Percentiles rank a stretch among this genome's conserved stretches.
Conservation (phyloP, 2,113 vertebrate genomes). For the Budorcas taxicolor region DNA sequence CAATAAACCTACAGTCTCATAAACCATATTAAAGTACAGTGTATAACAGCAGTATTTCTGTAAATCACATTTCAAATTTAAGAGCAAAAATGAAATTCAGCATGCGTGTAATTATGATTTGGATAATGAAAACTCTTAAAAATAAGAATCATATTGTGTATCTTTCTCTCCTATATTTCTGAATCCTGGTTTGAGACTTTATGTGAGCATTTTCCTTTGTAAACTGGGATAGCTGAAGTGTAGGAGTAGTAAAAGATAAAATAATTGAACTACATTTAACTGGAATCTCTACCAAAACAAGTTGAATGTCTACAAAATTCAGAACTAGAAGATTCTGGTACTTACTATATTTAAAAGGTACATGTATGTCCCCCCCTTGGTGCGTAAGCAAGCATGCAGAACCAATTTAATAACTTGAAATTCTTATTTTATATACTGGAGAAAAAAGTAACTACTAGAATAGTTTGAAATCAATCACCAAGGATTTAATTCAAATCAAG, state of each 20-base stretch:
- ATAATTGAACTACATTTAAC: not conserved
- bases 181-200: not conserved
- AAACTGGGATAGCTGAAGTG: not conserved
- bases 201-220: not conserved
- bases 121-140: slow-evolving; percentile 6
- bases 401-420: not conserved
- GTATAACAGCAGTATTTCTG: not conserved
- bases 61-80: slow-evolving; percentile 16
- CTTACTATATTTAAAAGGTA: not conserved
- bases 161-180: not conserved
- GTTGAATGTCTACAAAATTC: not conserved
- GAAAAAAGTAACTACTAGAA: not conserved
- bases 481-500: not conserved
- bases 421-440: not conserved
- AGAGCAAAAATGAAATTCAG: slow-evolving; percentile 8
- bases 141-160: not conserved
- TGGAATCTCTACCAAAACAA: not conserved
- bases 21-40: not conserved
- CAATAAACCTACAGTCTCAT: not conserved
- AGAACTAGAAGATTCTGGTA: not conserved
- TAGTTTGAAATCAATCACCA: not conserved
- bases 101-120: not conserved
- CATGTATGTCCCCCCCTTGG: not conserved
- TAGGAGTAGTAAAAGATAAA: slow-evolving; percentile 10
- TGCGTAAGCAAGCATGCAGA: not conserved